phyloP scores from a whole-genome alignment of 2,888 invertebrate genomes.

The Drosophila algonquin region DNA sequence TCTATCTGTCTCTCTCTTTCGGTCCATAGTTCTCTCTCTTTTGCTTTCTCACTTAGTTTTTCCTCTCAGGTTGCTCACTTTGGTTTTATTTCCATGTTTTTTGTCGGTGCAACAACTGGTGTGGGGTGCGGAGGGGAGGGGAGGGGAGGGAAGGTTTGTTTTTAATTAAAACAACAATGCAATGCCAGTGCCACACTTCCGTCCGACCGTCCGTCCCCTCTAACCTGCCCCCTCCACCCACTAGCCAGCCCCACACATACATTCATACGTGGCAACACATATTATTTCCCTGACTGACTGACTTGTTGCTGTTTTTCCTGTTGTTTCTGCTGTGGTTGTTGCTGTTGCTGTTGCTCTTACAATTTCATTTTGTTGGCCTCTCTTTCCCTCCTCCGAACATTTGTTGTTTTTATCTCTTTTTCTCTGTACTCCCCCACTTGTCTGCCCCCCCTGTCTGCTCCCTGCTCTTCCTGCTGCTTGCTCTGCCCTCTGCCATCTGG shows the following conservation, averaged over 20 bases:
- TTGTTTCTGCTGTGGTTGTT: constrained; percentile 32
- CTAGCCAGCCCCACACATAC: neutral
- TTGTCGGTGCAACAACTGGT: constrained; percentile 3
- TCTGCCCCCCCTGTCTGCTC: neutral
- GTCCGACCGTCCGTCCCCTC: constrained; percentile 28
- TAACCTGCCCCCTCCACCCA: constrained; percentile 3
- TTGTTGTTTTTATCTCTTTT: neutral
- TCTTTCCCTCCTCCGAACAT: constrained; percentile 20
- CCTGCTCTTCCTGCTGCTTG: neutral
- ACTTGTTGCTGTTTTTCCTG: constrained; percentile 46
- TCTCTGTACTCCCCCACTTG: neutral
- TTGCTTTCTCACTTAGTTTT: constrained; percentile 15
- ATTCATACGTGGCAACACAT: constrained; percentile 14
- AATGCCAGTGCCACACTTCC: constrained; percentile 43
- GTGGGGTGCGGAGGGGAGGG: constrained; percentile 17
- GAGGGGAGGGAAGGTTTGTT: constrained; percentile 56
- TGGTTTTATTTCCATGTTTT: constrained; percentile 29
- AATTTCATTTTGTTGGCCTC: constrained; percentile 68
- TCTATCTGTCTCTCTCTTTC: neutral
- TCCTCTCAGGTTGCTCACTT: constrained; percentile 56
- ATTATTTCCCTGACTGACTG: constrained; percentile 51
- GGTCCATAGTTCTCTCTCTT: constrained; percentile 8
- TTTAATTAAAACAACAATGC: constrained; percentile 78
- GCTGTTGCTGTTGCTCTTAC: constrained; percentile 64
- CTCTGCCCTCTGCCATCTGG: neutral